Evolutionary conservation across 2,888 invertebrate species (phyloP), one percentile per base, ranked within the genome.

Genomic region (Sinhomidia bicolor): DNA sequence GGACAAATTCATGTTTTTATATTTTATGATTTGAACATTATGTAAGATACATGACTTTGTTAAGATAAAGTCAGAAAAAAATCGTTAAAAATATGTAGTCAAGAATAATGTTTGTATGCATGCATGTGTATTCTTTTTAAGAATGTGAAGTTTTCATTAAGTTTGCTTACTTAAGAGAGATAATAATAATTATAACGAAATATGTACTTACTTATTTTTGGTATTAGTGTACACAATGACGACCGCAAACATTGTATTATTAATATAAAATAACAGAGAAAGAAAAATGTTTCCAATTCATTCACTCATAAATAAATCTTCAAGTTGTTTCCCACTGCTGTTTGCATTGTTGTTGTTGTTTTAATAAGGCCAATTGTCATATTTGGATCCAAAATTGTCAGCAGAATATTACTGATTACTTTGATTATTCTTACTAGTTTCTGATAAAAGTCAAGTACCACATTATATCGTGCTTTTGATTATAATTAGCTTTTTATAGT

Each of bases 201-300:
- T 47, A 47, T 47, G 26, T 60, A 60, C 57, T n/a, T n/a, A n/a
- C n/a, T n/a, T 68, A 68, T 68, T 68, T 68, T 68, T 68, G 32
- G 36, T 36, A 68, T 41, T 68, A 68, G 3, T 26, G 1, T 57
- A 26, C 14, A 60, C 23, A 14, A 60, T 26, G 1, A 60, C 57
- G 54, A 41, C 41, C 20, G 20, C 23, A 60, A 23, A 23, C n/a
- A n/a, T 14, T 51, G 9, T 51, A 57, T 20, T 20, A n/a, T n/a
- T n/a, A n/a, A n/a, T n/a, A n/a, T n/a, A n/a, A n/a, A n/a, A n/a
- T n/a, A n/a, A n/a, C 26, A 60, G 10, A 60, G 9, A 23, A 60
- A n/a, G n/a, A n/a, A n/a, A n/a, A n/a, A n/a, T n/a, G n/a, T n/a
- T n/a, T n/a, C n/a, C n/a, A n/a, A n/a, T n/a, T n/a, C n/a, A n/a